Percentiles rank a stretch among this genome's conserved stretches.
phyloP scores from a whole-genome alignment of 2,797 vertebrate genomes.

The Chelonia mydas region DNA sequence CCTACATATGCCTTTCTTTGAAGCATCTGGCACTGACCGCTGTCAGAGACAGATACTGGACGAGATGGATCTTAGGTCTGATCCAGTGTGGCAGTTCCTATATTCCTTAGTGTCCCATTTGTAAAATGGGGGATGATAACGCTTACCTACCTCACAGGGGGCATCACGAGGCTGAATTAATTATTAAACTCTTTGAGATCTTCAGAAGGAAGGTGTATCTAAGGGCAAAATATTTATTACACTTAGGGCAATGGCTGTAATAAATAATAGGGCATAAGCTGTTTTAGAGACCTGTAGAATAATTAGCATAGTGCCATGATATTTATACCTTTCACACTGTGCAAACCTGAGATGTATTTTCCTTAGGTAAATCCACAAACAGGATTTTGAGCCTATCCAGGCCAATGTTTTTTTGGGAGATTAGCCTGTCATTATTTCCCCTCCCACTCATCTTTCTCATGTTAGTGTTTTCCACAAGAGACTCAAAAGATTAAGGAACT shows the following conservation, averaged over 20 bases:
- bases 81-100: not conserved
- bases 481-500: not conserved
- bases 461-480: not conserved
- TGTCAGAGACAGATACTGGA: not conserved
- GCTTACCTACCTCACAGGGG: not conserved
- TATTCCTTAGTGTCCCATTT: not conserved
- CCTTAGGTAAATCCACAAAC: not conserved
- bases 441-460: not conserved
- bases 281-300: not conserved
- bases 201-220: not conserved
- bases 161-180: not conserved
- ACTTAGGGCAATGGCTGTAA: not conserved
- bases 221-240: not conserved
- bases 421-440: not conserved
- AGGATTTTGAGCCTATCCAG: not conserved
- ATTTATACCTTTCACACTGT: not conserved
- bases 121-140: not conserved
- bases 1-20: not conserved
- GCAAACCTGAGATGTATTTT: not conserved
- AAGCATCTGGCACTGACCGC: not conserved
- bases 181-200: not conserved
- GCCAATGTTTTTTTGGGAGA: not conserved
- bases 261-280: not conserved
- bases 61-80: not conserved
- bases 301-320: not conserved